These are phyloP conservation scores for Eumacrocentrus americanus DNA, from an alignment of 2,888 invertebrate genomes.

Conservation along the genomic window DNA sequence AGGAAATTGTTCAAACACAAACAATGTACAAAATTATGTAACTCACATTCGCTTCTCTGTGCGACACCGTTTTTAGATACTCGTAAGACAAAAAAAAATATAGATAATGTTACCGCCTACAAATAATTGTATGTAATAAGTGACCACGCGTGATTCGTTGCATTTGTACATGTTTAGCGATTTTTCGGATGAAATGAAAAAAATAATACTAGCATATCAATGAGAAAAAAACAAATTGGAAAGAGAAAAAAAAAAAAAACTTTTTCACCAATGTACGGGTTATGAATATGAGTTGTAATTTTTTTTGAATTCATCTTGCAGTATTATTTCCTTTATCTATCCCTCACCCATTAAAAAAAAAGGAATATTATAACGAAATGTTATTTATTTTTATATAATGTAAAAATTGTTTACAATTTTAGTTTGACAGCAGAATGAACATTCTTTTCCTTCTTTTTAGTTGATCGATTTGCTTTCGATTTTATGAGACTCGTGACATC, in stretches of 20 bases:
- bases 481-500: slow-evolving; percentile 68
- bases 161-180: slow-evolving; percentile 52
- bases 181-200: slow-evolving; percentile 41
- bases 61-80: slow-evolving; percentile 51
- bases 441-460: slow-evolving; percentile 54
- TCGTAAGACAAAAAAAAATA: slow-evolving; percentile 42
- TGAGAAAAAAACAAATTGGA: slow-evolving; percentile 39
- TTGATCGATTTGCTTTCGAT: slow-evolving; percentile 56
- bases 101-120: slow-evolving; percentile 52
- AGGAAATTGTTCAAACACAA: slow-evolving; percentile 45
- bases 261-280: slow-evolving; percentile 51
- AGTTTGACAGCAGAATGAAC: slow-evolving; percentile 66
- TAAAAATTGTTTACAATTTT: slow-evolving; percentile 64
- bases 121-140: slow-evolving; percentile 50
- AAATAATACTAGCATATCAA: slow-evolving; percentile 46
- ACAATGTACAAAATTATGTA: slow-evolving; percentile 53
- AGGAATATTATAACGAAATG: slow-evolving; percentile 11
- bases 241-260: slow-evolving; percentile 26
- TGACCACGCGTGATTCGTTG: slow-evolving; percentile 51
- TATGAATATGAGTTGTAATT: slow-evolving; percentile 41
- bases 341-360: slow-evolving; percentile 11
- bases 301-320: slow-evolving; percentile 23
- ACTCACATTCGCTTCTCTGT: slow-evolving; percentile 48
- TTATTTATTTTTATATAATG: slow-evolving; percentile 35
- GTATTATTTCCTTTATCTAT: slow-evolving; percentile 8